Evolutionary conservation across 2,888 invertebrate genomes (phyloP).

Genomic region (Mongoloraphidia duomilia): DNA sequence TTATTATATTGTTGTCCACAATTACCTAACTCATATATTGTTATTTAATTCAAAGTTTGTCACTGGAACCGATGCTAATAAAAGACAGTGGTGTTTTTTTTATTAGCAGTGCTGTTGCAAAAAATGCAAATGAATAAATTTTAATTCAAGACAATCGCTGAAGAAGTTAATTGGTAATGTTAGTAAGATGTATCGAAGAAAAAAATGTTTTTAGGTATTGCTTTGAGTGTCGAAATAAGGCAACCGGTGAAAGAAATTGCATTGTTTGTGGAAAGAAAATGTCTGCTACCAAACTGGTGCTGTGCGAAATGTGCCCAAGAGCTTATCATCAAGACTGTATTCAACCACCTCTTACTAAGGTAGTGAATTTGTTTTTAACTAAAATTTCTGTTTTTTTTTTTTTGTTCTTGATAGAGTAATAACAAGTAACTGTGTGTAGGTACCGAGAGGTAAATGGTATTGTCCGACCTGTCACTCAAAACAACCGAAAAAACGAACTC

Average conservation of each 20-base stretch:
- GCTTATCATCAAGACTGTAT: slow-evolving; percentile 90
- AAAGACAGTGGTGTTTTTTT: too few relatives aligned
- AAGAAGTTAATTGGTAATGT: too few relatives aligned
- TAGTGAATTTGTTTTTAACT: slow-evolving; percentile 22
- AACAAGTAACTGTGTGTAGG: slow-evolving; percentile 27
- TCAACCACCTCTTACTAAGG: slow-evolving; percentile 70
- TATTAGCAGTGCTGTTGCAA: too few relatives aligned
- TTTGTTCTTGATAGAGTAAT: slow-evolving; percentile 3
- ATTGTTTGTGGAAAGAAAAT: slow-evolving; percentile 76
- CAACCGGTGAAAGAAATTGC: slow-evolving; percentile 83
- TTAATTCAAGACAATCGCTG: too few relatives aligned
- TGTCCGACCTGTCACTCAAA: slow-evolving; percentile 77
- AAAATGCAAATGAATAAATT: too few relatives aligned
- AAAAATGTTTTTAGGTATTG: slow-evolving; percentile 56
- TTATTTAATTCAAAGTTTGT: too few relatives aligned
- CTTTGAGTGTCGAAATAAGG: slow-evolving; percentile 88
- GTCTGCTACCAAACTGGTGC: slow-evolving; percentile 48
- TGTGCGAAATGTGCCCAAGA: slow-evolving; percentile 81
- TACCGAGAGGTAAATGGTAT: slow-evolving; percentile 78
- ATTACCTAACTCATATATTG: too few relatives aligned
- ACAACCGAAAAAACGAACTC: slow-evolving; percentile 48
- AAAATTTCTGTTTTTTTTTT: slow-evolving; percentile 1
- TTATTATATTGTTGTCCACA: too few relatives aligned
- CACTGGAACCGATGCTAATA: too few relatives aligned
- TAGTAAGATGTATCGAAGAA: not conserved